A percentile compares a stretch with the other conserved stretches of the same genome.
Conservation (phyloP, 2,113 vertebrate species). For the Aspidoscelis tigris region DNA sequence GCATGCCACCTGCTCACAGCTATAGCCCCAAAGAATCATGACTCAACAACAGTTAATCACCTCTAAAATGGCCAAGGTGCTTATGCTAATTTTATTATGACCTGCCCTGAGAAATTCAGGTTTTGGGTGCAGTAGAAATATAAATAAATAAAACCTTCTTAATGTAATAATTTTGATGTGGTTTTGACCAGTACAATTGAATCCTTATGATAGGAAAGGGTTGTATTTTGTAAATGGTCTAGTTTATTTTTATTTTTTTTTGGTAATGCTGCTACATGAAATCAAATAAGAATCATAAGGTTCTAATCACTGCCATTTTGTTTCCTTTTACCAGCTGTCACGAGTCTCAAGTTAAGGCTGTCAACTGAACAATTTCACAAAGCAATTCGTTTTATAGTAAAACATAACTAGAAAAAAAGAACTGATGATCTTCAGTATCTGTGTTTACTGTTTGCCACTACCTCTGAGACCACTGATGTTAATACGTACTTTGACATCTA, state of each 20-base stretch:
- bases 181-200: not conserved
- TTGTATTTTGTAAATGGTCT: not conserved
- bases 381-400: not conserved
- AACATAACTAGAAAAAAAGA: not conserved
- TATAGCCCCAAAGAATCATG: too few species aligned
- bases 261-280: not conserved
- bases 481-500: not conserved
- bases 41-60: not conserved
- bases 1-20: not conserved
- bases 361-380: not conserved
- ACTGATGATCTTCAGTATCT: not conserved
- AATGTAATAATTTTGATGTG: too few species aligned
- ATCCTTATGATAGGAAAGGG: not conserved
- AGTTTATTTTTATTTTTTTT: not conserved
- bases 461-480: too few species aligned
- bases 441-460: not conserved
- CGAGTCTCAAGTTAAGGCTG: not conserved
- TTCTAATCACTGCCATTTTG: not conserved
- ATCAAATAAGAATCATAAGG: not conserved
- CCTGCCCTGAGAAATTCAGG: too few species aligned
- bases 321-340: not conserved
- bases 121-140: too few species aligned
- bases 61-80: too few species aligned
- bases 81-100: too few species aligned
- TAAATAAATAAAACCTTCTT: not conserved